These are phyloP conservation scores for Brachionus angularis DNA, from an alignment of 1,140 invertebrate genomes.

Conservation along the genomic window DNA sequence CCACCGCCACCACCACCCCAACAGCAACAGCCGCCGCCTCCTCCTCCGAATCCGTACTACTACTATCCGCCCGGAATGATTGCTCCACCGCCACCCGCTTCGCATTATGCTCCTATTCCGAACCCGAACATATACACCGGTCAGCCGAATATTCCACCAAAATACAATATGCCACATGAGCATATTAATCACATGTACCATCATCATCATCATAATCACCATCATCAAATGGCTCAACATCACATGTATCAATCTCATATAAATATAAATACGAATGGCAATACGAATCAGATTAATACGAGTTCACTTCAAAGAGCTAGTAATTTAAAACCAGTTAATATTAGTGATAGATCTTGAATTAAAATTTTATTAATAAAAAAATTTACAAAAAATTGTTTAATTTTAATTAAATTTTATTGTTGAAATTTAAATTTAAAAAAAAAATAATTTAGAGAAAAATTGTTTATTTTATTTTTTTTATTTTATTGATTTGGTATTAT, in stretches of 20 bases:
- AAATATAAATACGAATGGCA: slow-evolving; percentile 13
- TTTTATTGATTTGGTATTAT: too few species aligned
- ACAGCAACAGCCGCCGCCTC: slow-evolving; percentile 44
- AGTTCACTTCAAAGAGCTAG: slow-evolving; percentile 24
- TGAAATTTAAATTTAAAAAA: too few species aligned
- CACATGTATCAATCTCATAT: slow-evolving; percentile 11
- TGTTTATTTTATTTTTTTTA: too few species aligned
- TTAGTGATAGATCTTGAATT: slow-evolving; percentile 26
- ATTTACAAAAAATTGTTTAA: too few species aligned
- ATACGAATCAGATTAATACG: slow-evolving; percentile 6
- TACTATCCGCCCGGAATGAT: slow-evolving; percentile 7
- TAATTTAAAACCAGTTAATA: slow-evolving; percentile 11
- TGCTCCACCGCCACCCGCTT: neutral
- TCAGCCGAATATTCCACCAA: too few species aligned
- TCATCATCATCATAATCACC: slow-evolving; percentile 7
- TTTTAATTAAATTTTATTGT: too few species aligned
- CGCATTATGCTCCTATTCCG: too few species aligned
- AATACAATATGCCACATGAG: too few species aligned
- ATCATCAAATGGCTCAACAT: neutral
- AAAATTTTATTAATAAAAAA: too few species aligned
- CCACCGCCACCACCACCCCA: slow-evolving; percentile 29
- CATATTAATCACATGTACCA: slow-evolving; percentile 1
- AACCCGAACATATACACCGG: too few species aligned
- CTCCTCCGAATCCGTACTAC: slow-evolving; percentile 21
- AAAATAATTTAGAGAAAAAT: too few species aligned